Evolutionary conservation across 1,140 invertebrate species (phyloP), one percentile per base, ranked within the genome.

Genomic region (Euwallacea similis): DNA sequence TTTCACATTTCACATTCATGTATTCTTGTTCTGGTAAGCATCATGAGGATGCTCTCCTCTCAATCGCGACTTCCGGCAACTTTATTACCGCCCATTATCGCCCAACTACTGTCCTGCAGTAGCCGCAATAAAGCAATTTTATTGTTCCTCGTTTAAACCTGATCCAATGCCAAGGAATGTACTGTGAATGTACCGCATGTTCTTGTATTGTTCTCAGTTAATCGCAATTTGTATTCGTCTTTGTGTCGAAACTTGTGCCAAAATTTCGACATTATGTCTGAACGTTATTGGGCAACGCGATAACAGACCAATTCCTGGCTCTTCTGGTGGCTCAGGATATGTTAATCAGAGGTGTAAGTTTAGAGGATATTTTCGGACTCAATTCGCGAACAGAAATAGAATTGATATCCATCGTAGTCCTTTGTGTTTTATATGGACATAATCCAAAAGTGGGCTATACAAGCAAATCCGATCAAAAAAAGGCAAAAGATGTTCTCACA

Each of bases 401-500:
- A 33, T 33, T 4, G 21, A 2, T 33, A 33, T 33, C 21, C 1
- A 33, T 33, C 21, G 21, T 2, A 33, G 21, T 33, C 21, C 21
- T 33, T 33, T 33, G 21, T 4, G 21, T 4, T 33, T 33, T 4
- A 4, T 4, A 33, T 4, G 21, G 21, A 33, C 21, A 33, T 33
- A 33, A 4, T 33, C 21, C 21, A 33, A 33, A 33, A 56, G 55
- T 56, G 16, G 6, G 55, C 11, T 11, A 9, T 56, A 56, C 11
- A 56, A 43, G 42, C 42, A 43, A 42, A 61, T 42, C 55, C 21
- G 33, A 43, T 43, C 8, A 33, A 43, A 43, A 61, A 61, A 61
- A 61, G 16, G 15, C 44, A 63, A 16, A 60, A 60, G 58, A 42
- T 47, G 44, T 16, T 63, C 61, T 63, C 61, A 47, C 61, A 47